A percentile compares a stretch with the other conserved stretches of the same genome.
Evolutionary conservation across 1,140 invertebrate genomes (phyloP).

Genomic region (Apis mellifera): DNA sequence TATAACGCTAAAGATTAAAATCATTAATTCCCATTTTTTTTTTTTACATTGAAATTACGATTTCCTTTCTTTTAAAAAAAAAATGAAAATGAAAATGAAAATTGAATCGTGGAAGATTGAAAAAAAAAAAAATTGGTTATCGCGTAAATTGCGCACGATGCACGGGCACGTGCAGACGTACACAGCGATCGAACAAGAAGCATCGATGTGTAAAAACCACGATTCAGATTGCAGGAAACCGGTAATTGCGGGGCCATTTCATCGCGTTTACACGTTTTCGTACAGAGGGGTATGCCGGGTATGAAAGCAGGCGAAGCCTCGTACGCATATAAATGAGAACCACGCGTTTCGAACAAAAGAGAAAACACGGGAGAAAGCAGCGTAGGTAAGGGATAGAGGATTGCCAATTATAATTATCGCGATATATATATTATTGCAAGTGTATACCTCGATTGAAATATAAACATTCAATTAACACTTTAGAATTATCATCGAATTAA

Average conservation of each 20-base stretch:
- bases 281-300: background rate
- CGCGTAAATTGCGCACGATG: background rate
- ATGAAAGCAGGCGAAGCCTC: background rate
- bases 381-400: too few relatives aligned
- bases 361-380: background rate
- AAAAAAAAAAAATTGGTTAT: background rate
- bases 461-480: background rate
- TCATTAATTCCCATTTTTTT: too few relatives aligned
- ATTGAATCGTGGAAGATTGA: background rate
- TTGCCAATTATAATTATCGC: background rate
- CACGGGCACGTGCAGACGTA: background rate
- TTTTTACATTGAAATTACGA: too few relatives aligned
- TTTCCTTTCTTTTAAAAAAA: too few relatives aligned
- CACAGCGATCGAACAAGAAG: background rate
- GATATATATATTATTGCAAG: background rate
- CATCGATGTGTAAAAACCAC: constrained; percentile 31
- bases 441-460: background rate
- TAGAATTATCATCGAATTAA: too few relatives aligned
- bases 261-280: constrained; percentile 17
- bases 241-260: constrained; percentile 22
- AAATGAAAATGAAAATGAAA: background rate
- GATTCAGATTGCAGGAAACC: constrained; percentile 13
- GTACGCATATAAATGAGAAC: constrained; percentile 7
- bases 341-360: constrained; percentile 31
- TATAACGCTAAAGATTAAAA: too few relatives aligned